Percentiles rank a stretch among this genome's conserved stretches.
These are phyloP conservation scores for Lithophane ornitopus DNA, from an alignment of 2,888 invertebrate genomes.

Conservation along the genomic window DNA sequence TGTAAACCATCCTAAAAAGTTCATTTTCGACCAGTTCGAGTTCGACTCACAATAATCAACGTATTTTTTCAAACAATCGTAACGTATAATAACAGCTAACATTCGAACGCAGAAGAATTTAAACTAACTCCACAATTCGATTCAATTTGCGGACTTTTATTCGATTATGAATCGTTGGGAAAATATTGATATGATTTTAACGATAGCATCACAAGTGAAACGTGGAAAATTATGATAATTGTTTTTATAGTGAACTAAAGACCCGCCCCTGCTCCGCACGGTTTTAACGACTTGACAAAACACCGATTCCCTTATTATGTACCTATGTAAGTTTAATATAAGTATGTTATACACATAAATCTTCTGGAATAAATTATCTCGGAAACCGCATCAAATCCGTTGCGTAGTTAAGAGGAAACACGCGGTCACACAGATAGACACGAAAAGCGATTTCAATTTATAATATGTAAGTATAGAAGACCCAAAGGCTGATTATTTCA, in stretches of 20 bases:
- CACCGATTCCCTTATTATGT: too few species aligned
- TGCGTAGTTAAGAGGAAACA: too few species aligned
- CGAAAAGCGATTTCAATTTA: too few species aligned
- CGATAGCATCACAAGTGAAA: not conserved
- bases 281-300: too few species aligned
- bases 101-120: conserved; percentile 27
- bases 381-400: too few species aligned
- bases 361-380: too few species aligned
- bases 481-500: not conserved
- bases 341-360: too few species aligned
- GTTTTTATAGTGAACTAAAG: not conserved
- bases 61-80: conserved; percentile 47
- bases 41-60: conserved; percentile 37
- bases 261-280: too few species aligned
- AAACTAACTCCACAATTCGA: conserved; percentile 43
- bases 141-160: conserved; percentile 32
- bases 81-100: conserved; percentile 36
- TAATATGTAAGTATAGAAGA: not conserved
- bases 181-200: conserved; percentile 21
- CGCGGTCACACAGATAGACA: too few species aligned
- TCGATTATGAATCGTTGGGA: conserved; percentile 20
- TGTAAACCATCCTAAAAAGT: conserved; percentile 50
- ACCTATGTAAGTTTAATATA: too few species aligned
- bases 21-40: conserved; percentile 45
- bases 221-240: not conserved